A percentile compares a stretch with the other conserved stretches of the same genome.
Conservation (phyloP, 2,113 vertebrate genomes). For the Dipodomys stephensi region DNA sequence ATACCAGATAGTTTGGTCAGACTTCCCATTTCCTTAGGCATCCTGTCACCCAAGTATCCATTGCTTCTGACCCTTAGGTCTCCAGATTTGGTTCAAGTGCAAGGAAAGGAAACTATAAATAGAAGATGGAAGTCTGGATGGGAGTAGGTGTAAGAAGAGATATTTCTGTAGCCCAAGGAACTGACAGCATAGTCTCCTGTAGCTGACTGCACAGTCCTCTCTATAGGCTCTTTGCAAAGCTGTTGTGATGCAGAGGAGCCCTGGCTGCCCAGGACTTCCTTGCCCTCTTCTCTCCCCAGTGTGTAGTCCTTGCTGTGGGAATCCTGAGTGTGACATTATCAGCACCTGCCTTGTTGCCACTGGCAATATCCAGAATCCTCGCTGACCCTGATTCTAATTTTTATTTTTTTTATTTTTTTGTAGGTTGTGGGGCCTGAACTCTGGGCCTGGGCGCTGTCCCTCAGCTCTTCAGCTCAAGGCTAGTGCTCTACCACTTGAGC, state of each 20-base stretch:
- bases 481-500: too few species aligned
- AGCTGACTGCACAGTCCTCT: too few species aligned
- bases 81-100: not conserved
- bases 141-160: not conserved
- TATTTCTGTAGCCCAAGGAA: not conserved
- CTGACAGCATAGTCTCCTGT: not conserved
- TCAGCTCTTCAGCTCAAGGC: too few species aligned
- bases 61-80: not conserved
- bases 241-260: not conserved
- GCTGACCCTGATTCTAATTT: not conserved
- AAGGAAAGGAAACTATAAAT: not conserved
- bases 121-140: not conserved
- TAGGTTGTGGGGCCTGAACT: too few species aligned
- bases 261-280: not conserved
- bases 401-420: too few species aligned
- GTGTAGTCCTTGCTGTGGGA: not conserved
- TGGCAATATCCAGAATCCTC: not conserved
- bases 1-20: not conserved
- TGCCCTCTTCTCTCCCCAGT: fast-evolving
- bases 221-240: not conserved
- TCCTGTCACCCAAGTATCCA: not conserved
- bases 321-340: not conserved
- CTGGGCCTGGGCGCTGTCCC: too few species aligned
- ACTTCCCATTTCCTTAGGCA: not conserved
- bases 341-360: not conserved